These are phyloP conservation scores for Rhopalosiphum maidis DNA, from an alignment of 1,140 invertebrate species.

Conservation along the genomic window DNA sequence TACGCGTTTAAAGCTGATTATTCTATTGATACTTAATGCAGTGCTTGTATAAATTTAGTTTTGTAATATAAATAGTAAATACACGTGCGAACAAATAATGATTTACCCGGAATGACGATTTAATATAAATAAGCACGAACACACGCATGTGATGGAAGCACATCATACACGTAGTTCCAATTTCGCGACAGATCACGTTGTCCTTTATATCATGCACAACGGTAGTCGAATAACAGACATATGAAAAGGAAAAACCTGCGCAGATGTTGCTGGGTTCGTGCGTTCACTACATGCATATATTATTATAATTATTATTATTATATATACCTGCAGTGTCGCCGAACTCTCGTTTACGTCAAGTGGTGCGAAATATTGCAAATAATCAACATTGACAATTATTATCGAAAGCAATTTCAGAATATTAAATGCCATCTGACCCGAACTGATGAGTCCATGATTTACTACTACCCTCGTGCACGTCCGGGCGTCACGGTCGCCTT, in stretches of 20 bases:
- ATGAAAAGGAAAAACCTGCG: neutral
- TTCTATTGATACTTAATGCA: too few relatives aligned
- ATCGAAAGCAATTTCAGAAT: slow-evolving; percentile 2
- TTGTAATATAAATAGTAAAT: too few relatives aligned
- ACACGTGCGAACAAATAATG: too few relatives aligned
- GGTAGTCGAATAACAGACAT: neutral
- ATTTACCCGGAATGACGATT: too few relatives aligned
- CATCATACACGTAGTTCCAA: neutral
- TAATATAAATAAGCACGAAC: neutral
- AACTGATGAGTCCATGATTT: neutral
- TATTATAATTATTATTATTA: neutral
- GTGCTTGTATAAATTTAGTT: too few relatives aligned
- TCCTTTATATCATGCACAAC: neutral
- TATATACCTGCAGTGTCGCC: neutral
- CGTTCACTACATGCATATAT: neutral
- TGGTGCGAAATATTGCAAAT: neutral
- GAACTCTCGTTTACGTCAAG: neutral
- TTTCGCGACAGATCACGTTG: neutral
- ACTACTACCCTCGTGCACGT: too few relatives aligned
- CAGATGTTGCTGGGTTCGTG: neutral
- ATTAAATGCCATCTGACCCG: neutral
- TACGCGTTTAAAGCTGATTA: too few relatives aligned
- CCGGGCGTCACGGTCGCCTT: neutral
- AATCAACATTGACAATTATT: slow-evolving; percentile 13
- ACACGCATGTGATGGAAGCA: neutral